Evolutionary conservation across 2,888 invertebrate species (phyloP), one percentile per base, ranked within the genome.

Genomic region (Drosophila nigritarsus): DNA sequence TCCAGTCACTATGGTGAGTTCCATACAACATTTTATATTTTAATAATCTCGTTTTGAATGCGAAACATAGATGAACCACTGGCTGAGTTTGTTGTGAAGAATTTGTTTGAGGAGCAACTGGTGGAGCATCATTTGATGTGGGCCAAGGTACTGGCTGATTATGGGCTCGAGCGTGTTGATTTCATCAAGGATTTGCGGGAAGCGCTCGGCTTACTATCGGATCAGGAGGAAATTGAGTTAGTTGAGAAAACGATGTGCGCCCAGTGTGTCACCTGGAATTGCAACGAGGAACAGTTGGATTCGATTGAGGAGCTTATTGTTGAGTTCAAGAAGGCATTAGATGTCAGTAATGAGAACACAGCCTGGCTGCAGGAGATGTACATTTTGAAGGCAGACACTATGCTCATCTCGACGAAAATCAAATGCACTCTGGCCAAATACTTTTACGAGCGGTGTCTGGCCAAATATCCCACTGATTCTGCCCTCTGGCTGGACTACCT

Each of bases 401-500:
- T 74, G 45, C 9, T 55, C 3, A 20, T 69, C 1, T 34, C 13
- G 1, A 60, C 11, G 1, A 51, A 27, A 3, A 15, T 84, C 0
- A 62, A 74, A 13, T 51, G 70, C 13, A 24, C 64, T 3, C 3
- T 85, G 8, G 53, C 36, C 3, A 85, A 86, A 18, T 48, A 67
- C 4, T 53, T 87, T 11, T 85, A 66, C 13, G 84, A 85, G 34
- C 69, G 67, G 4, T 56, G 45, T 24, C n/a, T 87, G 5, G 34
- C 70, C 20, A 79, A 81, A 50, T 83, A 61, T 49, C 68, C 76
- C 5, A 56, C 32, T 0, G 66, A 64, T 0, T 66, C 65, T n/a
- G 20, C 13, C 3, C 38, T 85, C 9, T 85, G 84, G 84, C 7
- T 81, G 4, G 69, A 75, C n/a, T 84, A 82, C 45, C 60, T 87